phyloP scores from a whole-genome alignment of 2,113 vertebrate genomes.

The Crotalus tigris region DNA sequence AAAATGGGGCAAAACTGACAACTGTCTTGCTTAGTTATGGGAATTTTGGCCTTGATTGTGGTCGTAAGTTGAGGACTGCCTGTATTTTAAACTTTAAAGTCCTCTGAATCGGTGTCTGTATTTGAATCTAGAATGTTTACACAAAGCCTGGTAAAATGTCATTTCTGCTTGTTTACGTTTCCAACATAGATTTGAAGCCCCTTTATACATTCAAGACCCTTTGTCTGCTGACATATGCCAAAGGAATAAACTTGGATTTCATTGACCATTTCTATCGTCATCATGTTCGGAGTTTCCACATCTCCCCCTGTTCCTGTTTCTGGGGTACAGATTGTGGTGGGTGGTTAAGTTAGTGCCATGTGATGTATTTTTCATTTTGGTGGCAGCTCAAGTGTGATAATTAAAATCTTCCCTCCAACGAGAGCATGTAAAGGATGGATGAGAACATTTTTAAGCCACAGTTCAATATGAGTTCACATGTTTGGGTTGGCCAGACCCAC shows the following conservation, averaged over 20 bases:
- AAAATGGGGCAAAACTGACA: no score
- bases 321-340: neutral
- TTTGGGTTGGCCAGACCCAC: neutral
- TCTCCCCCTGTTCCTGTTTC: neutral
- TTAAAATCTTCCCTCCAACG: neutral
- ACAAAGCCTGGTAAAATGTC: neutral
- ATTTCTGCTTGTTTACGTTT: neutral
- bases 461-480: neutral
- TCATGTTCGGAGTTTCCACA: neutral
- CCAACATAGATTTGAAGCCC: neutral
- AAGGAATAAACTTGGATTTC: neutral
- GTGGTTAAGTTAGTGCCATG: neutral
- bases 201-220: neutral
- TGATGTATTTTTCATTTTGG: neutral
- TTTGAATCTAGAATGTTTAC: neutral
- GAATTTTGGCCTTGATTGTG: no score
- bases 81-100: no score
- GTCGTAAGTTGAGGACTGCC: no score
- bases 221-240: neutral
- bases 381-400: neutral
- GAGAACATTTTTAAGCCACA: neutral
- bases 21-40: no score
- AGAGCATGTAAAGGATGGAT: neutral
- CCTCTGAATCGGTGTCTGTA: no score
- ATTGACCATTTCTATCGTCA: neutral